phyloP scores from a whole-genome alignment of 1,140 invertebrate genomes.

The Leptinotarsa texana region DNA sequence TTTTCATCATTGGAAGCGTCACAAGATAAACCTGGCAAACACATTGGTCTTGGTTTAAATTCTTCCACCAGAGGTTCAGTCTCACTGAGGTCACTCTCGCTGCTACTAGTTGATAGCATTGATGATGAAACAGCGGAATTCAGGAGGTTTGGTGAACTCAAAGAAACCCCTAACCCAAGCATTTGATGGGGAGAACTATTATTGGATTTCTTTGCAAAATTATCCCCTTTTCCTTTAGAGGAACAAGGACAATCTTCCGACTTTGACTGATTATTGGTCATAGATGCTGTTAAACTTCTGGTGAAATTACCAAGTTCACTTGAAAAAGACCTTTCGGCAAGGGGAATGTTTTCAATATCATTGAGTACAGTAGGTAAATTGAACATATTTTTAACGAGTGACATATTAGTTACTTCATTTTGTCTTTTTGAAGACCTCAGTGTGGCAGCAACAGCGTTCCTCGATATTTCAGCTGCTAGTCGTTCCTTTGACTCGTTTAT shows the following conservation, averaged over 20 bases:
- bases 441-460: constrained; percentile 64
- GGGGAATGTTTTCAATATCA: constrained; percentile 27
- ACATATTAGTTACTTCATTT: constrained; percentile 38
- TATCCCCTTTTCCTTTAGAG: constrained; percentile 12
- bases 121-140: constrained; percentile 51
- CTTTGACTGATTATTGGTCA: constrained; percentile 7
- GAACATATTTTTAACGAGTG: constrained; percentile 46
- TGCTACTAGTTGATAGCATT: constrained; percentile 58
- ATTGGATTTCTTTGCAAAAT: constrained; percentile 8
- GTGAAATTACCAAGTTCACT: constrained; percentile 26
- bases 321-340: constrained; percentile 40
- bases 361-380: constrained; percentile 20
- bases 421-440: constrained; percentile 51
- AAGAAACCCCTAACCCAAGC: constrained; percentile 45
- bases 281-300: background rate
- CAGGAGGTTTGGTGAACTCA: constrained; percentile 54
- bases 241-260: constrained; percentile 22
- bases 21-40: constrained; percentile 48
- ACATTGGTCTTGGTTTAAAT: constrained; percentile 56
- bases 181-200: constrained; percentile 36
- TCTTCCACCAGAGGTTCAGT: constrained; percentile 66
- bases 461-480: constrained; percentile 72
- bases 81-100: constrained; percentile 67
- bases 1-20: constrained; percentile 55
- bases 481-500: constrained; percentile 86